A percentile compares a stretch with the other conserved stretches of the same genome.
phyloP scores from a whole-genome alignment of 2,113 vertebrate species.

The Anhinga anhinga region DNA sequence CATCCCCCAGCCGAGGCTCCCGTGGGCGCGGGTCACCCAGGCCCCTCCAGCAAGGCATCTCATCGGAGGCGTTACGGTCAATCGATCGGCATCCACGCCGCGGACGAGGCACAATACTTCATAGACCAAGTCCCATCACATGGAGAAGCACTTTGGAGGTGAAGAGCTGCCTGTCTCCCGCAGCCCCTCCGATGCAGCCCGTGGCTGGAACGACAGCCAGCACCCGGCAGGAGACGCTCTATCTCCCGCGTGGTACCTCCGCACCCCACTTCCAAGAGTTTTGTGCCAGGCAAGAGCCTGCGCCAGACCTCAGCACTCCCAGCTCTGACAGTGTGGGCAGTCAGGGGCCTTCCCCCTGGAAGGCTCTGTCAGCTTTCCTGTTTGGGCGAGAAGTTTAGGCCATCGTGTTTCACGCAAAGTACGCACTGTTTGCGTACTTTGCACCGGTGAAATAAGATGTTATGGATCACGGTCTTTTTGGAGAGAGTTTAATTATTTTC shows the following conservation, averaged over 20 bases:
- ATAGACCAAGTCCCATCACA: too few relatives aligned
- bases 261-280: background rate
- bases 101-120: background rate
- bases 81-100: rapidly evolving
- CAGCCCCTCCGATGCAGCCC: background rate
- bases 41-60: background rate
- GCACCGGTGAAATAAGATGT: background rate
- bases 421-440: background rate
- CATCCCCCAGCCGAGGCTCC: too few relatives aligned
- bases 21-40: background rate
- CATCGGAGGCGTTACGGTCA: rapidly evolving
- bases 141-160: background rate
- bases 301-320: background rate
- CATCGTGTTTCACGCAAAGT: background rate
- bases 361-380: background rate
- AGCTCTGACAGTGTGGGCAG: rapidly evolving
- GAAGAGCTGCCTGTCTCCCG: background rate
- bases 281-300: background rate
- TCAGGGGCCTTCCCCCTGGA: rapidly evolving
- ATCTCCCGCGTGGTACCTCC: rapidly evolving
- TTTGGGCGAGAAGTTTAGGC: background rate
- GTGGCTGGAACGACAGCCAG: background rate
- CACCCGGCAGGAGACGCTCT: too few relatives aligned
- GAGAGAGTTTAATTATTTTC: background rate
- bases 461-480: background rate